Percentiles rank a stretch among this genome's conserved stretches.
Evolutionary conservation across 1,140 invertebrate genomes (phyloP).

Genomic region (Drosophila pandora): DNA sequence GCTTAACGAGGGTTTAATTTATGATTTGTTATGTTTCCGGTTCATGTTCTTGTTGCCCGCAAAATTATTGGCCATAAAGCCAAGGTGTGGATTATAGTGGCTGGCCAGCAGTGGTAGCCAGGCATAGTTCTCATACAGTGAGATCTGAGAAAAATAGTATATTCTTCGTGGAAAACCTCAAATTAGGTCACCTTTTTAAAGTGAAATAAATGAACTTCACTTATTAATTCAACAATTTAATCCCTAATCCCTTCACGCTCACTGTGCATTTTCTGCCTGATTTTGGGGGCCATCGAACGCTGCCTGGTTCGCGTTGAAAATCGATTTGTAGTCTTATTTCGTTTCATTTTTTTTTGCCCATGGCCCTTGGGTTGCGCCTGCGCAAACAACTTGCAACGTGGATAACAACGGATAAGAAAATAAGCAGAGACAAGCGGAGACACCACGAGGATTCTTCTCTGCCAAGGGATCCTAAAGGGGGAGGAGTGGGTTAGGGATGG

Average conservation of each 20-base stretch:
- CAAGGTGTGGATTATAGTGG: conserved; percentile 80
- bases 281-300: conserved; percentile 27
- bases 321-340: conserved; percentile 75
- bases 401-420: conserved; percentile 81
- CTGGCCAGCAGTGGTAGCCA: conserved; percentile 43
- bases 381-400: conserved; percentile 79
- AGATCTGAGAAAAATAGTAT: conserved; percentile 7
- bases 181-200: not conserved
- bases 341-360: conserved; percentile 28
- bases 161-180: not conserved
- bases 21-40: conserved; percentile 83
- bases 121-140: conserved; percentile 20
- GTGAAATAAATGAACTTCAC: not conserved
- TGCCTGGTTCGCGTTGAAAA: conserved; percentile 79
- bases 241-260: conserved; percentile 80
- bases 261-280: conserved; percentile 58
- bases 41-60: conserved; percentile 72
- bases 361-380: conserved; percentile 77
- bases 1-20: conserved; percentile 83
- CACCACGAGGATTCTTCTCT: conserved; percentile 22
- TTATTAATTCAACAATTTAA: conserved; percentile 28
- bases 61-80: conserved; percentile 80
- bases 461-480: conserved; percentile 4
- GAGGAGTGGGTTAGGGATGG: conserved; percentile 2
- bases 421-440: conserved; percentile 70